Evolutionary conservation across 2,113 vertebrate genomes (phyloP).

Genomic region (Triplophysa rosa): DNA sequence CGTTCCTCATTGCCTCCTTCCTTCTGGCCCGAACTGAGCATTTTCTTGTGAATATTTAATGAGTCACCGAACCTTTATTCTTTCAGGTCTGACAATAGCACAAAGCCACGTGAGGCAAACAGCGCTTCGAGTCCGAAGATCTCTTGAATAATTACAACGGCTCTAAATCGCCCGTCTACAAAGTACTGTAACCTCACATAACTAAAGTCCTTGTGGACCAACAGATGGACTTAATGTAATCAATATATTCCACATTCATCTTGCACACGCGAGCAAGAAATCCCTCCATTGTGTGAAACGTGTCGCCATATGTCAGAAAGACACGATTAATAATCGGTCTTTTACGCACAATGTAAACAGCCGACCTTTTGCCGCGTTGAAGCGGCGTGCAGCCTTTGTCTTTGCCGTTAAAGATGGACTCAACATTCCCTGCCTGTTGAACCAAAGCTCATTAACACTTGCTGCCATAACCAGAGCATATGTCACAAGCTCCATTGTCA

Average conservation of each 20-base stretch:
- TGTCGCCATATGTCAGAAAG: conserved; percentile 42
- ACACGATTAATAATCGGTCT: conserved; percentile 33
- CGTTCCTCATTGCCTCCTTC: conserved; percentile 45
- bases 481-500: conserved; percentile 56
- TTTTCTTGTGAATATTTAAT: conserved; percentile 51
- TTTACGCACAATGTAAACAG: conserved; percentile 43
- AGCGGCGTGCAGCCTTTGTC: conserved; percentile 42
- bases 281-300: conserved; percentile 31
- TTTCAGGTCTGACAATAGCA: background rate
- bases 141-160: background rate
- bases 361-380: conserved; percentile 8
- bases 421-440: conserved; percentile 43
- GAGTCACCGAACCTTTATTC: conserved; percentile 13
- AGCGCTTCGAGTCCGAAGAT: background rate
- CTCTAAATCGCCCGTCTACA: background rate
- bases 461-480: conserved; percentile 53
- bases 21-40: conserved; percentile 39
- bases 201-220: conserved; percentile 21
- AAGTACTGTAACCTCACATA: conserved; percentile 14
- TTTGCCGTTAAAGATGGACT: conserved; percentile 47
- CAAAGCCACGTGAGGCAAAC: conserved; percentile 12
- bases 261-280: conserved; percentile 22
- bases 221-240: conserved; percentile 36
- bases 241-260: conserved; percentile 25
- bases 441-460: conserved; percentile 60